Evolutionary conservation across 2,888 invertebrate species (phyloP), one percentile per base, ranked within the genome.

Genomic region (Drosophila parthenogenetica): DNA sequence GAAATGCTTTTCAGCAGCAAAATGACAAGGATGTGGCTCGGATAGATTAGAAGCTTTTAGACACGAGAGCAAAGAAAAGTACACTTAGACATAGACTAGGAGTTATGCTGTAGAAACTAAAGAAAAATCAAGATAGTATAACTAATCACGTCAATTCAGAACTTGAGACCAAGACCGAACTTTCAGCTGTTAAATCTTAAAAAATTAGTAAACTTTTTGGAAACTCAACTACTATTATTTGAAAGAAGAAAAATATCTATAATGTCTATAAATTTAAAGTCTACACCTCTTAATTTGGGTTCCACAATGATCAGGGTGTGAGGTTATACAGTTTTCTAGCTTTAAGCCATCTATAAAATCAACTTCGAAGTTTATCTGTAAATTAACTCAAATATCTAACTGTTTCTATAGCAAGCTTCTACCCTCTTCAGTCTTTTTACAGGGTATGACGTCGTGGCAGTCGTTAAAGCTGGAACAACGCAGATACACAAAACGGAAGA

Each of bases 1-100:
- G 71, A 76, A 84, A 78, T 86, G 87, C 84, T 77, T 78, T 70
- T 58, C 45, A 66, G 50, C 19, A 17, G 43, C 59, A 35, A 29
- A 39, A 51, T 42, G 68, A 29, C 32, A 40, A 13, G 45, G 14
- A 25, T 51, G 54, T 43, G 61, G 10, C 51, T 54, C 37, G 35
- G 19, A 19, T 45, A 72, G 72, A 77, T 77, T 59, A 55, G 43
- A 22, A 43, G 11, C 35, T 39, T 22, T 17, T 11, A 22, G 19
- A 42, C 29, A 7, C 29, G 29, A 17, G 5, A n/a, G n/a, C n/a
- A n/a, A n/a, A n/a, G n/a, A n/a, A n/a, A n/a, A n/a, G n/a, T n/a
- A n/a, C 10, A 22, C 1, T 60, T 45, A 19, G 13, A 16, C 5
- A 54, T 55, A 32, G 37, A 45, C 14, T 32, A 2, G 0, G 11